Percentiles rank a stretch among this genome's conserved stretches.
Conservation (phyloP, 2,113 vertebrate genomes). For the Mirounga angustirostris region DNA sequence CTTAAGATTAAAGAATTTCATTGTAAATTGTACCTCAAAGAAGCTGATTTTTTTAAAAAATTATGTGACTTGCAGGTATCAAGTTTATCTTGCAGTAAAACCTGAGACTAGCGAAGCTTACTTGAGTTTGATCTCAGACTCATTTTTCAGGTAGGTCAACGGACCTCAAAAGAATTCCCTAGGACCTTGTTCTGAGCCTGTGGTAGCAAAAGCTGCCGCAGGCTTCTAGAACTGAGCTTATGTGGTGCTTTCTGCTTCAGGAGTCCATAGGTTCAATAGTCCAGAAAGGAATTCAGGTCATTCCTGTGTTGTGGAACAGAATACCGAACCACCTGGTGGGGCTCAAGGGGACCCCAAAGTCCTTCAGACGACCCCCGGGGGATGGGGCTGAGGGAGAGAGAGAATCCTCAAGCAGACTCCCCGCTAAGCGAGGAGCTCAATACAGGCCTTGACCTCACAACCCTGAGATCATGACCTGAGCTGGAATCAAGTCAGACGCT, state of each 20-base stretch:
- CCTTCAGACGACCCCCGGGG: not conserved
- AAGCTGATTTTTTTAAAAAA: not conserved
- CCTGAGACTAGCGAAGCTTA: not conserved
- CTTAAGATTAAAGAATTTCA: not conserved
- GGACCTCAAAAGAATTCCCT: not conserved
- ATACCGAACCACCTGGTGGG: not conserved
- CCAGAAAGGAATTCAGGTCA: not conserved
- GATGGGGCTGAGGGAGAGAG: not conserved
- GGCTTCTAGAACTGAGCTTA: not conserved
- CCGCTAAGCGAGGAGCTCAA: accelerated
- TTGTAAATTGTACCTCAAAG: not conserved
- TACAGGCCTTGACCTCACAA: not conserved
- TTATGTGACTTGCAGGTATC: not conserved
- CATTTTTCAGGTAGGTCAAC: not conserved
- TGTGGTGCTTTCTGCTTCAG: not conserved
- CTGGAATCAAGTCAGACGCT: not conserved
- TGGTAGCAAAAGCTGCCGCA: not conserved
- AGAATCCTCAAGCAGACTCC: not conserved
- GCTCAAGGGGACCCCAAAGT: not conserved
- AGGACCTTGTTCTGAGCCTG: not conserved
- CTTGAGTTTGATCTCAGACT: not conserved
- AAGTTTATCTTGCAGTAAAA: not conserved
- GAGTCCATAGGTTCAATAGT: not conserved
- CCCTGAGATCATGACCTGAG: not conserved
- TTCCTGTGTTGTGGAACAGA: not conserved